Evolutionary conservation across 2,113 vertebrate species (phyloP).

Genomic region (Oreocharis arfaki): DNA sequence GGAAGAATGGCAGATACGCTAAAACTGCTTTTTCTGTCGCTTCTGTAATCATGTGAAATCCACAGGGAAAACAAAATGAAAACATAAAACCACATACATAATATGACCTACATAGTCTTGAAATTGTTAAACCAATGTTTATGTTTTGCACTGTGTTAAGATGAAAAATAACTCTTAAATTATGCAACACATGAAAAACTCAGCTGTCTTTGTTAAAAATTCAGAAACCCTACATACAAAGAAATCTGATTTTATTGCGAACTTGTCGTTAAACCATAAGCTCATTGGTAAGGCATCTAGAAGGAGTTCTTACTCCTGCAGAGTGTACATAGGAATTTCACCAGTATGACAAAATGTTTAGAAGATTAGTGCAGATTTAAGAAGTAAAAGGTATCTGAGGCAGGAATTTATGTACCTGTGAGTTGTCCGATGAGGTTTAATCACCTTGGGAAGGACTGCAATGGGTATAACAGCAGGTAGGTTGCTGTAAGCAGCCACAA

Average conservation of each 20-base stretch:
- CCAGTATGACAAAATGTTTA: background rate
- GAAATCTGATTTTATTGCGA: background rate
- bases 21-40: background rate
- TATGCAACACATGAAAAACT: background rate
- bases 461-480: background rate
- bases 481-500: background rate
- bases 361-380: background rate
- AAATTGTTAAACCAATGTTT: background rate
- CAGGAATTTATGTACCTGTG: background rate
- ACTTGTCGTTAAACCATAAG: background rate
- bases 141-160: background rate
- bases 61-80: background rate
- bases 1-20: background rate
- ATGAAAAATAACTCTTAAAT: background rate
- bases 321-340: background rate
- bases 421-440: background rate
- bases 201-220: background rate
- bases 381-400: background rate
- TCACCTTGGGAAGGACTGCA: background rate
- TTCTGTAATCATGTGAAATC: background rate
- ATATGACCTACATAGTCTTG: background rate
- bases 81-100: background rate
- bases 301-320: background rate
- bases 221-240: background rate
- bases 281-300: background rate